Percentiles rank a stretch among this genome's conserved stretches.
These are phyloP conservation scores for Acleris laterana DNA, from an alignment of 2,888 invertebrate species.

Conservation along the genomic window DNA sequence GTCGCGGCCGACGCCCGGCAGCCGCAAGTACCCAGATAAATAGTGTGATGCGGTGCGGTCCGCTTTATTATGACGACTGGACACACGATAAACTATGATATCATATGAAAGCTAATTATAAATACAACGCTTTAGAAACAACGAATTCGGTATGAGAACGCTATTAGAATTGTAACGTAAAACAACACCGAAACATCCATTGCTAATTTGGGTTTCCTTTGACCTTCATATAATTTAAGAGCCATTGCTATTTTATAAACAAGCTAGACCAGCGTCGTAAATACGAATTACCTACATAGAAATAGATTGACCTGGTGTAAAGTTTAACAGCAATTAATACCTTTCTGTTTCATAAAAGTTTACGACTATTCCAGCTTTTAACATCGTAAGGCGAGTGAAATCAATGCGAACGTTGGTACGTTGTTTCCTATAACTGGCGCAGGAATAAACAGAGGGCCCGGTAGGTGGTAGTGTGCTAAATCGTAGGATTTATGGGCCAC, in stretches of 20 bases:
- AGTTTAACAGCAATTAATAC: constrained; percentile 26
- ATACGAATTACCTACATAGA: constrained; percentile 21
- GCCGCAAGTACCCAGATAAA: not conserved
- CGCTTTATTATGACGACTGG: constrained; percentile 13
- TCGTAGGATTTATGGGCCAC: constrained; percentile 69
- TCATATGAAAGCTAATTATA: constrained; percentile 12
- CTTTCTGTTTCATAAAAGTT: constrained; percentile 8
- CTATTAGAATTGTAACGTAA: not conserved
- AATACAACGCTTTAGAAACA: not conserved
- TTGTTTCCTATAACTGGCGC: constrained; percentile 11
- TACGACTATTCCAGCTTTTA: constrained; percentile 4
- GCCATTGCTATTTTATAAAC: constrained; percentile 30
- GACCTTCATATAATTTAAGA: constrained; percentile 27
- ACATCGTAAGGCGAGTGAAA: not conserved
- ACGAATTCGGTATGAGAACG: not conserved
- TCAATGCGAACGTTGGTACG: constrained; percentile 11
- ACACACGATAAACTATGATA: constrained; percentile 24
- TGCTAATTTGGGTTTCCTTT: constrained; percentile 16
- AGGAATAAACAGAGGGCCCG: constrained; percentile 60
- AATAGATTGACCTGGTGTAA: constrained; percentile 11
- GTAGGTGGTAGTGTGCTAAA: constrained; percentile 66
- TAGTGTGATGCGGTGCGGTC: not conserved
- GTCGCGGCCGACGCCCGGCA: constrained; percentile 20
- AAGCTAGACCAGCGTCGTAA: constrained; percentile 27
- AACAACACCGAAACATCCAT: constrained; percentile 6